Evolutionary conservation across 2,888 invertebrate species (phyloP), one percentile per base, ranked within the genome.

Genomic region (Tridacna crocea): DNA sequence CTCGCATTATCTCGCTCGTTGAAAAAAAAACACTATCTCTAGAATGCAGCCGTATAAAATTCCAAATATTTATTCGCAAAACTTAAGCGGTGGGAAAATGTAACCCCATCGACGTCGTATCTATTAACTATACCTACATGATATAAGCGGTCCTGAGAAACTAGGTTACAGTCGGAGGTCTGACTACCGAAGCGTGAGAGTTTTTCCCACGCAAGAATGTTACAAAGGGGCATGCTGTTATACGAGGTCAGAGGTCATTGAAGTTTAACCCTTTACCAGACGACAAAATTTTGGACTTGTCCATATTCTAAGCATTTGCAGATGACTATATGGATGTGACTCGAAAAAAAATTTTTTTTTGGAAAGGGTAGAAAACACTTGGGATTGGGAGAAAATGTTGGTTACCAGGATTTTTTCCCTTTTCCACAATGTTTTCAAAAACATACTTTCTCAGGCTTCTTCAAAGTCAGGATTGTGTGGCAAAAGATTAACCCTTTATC

Each of bases 121-220:
- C 63, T 48, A 46, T 51, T 24, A 24, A 36, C 15, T 27, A 60
- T 65, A 66, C 36, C 26, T 60, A 68, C 66, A 70, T 77, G 74
- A 61, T 22, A 61, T 24, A 61, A 75, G 55, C 66, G 65, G 70
- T 27, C 83, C 86, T 84, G 83, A 80, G 82, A 84, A 86, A 72
- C n/a, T 84, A 80, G 83, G 86, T 79, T 78, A 80, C 51, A 48
- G 70, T 51, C 51, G 48, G 24, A 15, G 70, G 51, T 27, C 65
- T 75, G 83, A 72, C 79, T 75, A 81, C 27, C 79, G 72, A 77
- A 75, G 80, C 88, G 89, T 89, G 88, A 82, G 86, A 88, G 78
- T 77, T 82, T 86, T 86, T 84, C 83, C 82, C 83, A 86, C 84
- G 82, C 73, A 79, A 77, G 75, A 79, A 79, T 84, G 79, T 82